Conservation (phyloP, 2,888 invertebrate genomes). For the Dolichomitus sp. region DNA sequence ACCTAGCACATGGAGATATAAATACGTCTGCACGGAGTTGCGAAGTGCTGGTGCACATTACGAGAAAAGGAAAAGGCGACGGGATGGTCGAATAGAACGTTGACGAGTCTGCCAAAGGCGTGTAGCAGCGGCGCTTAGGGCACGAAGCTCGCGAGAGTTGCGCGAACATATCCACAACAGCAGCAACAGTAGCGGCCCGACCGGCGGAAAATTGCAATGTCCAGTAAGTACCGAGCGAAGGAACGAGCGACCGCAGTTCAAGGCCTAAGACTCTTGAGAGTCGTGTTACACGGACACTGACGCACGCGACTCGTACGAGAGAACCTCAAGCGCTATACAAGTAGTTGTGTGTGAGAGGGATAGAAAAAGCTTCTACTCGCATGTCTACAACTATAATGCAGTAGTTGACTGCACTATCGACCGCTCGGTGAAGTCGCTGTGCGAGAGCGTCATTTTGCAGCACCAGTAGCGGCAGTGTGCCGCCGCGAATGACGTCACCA, state of each 20-base stretch:
- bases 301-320: neutral
- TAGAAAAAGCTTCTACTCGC: constrained; percentile 7
- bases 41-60: constrained; percentile 49
- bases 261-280: constrained; percentile 71
- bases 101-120: constrained; percentile 27
- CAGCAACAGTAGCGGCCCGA: constrained; percentile 47
- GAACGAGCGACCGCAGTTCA: constrained; percentile 76
- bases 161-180: constrained; percentile 24
- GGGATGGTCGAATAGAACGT: constrained; percentile 14
- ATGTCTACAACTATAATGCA: constrained; percentile 46
- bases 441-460: constrained; percentile 52
- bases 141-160: neutral
- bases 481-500: constrained; percentile 77
- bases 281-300: constrained; percentile 11
- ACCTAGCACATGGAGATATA: constrained; percentile 4
- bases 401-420: constrained; percentile 70
- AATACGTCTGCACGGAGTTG: constrained; percentile 40
- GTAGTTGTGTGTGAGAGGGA: neutral
- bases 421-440: constrained; percentile 44
- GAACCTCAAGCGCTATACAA: neutral
- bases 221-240: constrained; percentile 65
- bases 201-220: constrained; percentile 77
- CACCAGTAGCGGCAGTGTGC: constrained; percentile 53
- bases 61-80: constrained; percentile 53
- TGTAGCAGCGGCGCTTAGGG: neutral